Evolutionary conservation across 1,140 invertebrate genomes (phyloP).

Genomic region (Agrypnia vestita): DNA sequence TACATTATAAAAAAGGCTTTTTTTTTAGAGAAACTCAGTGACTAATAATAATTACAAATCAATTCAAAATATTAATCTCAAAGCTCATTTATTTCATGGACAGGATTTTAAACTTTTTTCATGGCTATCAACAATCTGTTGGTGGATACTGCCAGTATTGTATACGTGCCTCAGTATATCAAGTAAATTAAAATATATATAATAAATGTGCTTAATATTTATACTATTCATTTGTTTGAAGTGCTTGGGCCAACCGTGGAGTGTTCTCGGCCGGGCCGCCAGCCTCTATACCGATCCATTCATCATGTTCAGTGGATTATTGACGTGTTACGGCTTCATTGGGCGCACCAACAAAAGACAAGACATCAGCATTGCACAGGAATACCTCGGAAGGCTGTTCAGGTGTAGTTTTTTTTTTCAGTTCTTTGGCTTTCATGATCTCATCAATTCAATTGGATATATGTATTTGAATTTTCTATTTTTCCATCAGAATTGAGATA

Average conservation of each 20-base stretch:
- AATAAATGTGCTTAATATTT: not conserved
- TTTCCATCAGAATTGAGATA: no score
- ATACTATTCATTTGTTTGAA: slow-evolving; percentile 55
- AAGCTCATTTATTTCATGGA: no score
- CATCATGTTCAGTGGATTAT: slow-evolving; percentile 78
- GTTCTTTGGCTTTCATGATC: no score
- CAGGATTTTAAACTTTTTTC: no score
- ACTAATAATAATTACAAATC: no score
- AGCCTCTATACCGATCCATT: slow-evolving; percentile 81
- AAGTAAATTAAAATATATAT: not conserved
- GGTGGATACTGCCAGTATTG: not conserved
- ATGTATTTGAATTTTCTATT: no score
- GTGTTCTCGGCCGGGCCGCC: slow-evolving; percentile 77
- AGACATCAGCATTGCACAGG: slow-evolving; percentile 74
- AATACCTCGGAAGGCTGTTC: slow-evolving; percentile 77
- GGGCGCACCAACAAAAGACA: slow-evolving; percentile 73
- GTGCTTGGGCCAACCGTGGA: slow-evolving; percentile 76
- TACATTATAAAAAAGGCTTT: no score
- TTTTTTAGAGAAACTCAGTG: no score
- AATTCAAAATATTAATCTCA: no score
- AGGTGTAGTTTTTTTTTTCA: slow-evolving; percentile 65
- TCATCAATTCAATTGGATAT: no score
- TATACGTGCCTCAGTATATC: not conserved
- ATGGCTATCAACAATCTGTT: no score
- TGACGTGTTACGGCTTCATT: slow-evolving; percentile 76